These are phyloP conservation scores for Euphydryas editha DNA, from an alignment of 2,888 invertebrate species.

Conservation along the genomic window DNA sequence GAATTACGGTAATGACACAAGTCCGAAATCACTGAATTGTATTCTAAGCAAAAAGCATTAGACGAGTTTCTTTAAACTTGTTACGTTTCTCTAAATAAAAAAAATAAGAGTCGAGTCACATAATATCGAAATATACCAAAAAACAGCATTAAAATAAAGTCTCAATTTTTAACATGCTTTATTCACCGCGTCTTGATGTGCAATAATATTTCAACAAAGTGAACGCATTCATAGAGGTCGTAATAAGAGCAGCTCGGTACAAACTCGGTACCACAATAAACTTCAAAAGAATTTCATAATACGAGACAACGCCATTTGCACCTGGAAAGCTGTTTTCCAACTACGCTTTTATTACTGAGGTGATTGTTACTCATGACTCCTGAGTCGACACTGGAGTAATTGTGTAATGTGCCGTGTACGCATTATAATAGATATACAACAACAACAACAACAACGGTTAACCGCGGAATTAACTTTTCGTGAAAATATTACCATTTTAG, in stretches of 20 bases:
- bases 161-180: neutral
- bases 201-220: conserved; percentile 13
- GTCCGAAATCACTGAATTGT: too few relatives aligned
- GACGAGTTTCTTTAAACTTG: too few relatives aligned
- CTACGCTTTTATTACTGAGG: conserved; percentile 25
- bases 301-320: conserved; percentile 34
- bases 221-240: conserved; percentile 27
- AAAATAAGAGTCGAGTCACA: neutral
- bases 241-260: conserved; percentile 31
- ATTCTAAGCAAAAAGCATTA: too few relatives aligned
- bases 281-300: conserved; percentile 40
- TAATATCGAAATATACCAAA: neutral
- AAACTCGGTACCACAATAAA: conserved; percentile 38
- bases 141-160: neutral
- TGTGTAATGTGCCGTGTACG: neutral
- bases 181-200: conserved; percentile 8
- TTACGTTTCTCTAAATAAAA: too few relatives aligned
- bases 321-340: conserved; percentile 32
- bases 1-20: too few relatives aligned
- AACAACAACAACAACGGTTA: too few relatives aligned
- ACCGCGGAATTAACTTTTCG: too few relatives aligned
- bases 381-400: neutral
- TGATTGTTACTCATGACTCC: conserved; percentile 4
- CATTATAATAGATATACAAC: too few relatives aligned
- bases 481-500: too few relatives aligned